These are phyloP conservation scores for Ispidina lecontei DNA, from an alignment of 2,797 vertebrate species.

Conservation along the genomic window DNA sequence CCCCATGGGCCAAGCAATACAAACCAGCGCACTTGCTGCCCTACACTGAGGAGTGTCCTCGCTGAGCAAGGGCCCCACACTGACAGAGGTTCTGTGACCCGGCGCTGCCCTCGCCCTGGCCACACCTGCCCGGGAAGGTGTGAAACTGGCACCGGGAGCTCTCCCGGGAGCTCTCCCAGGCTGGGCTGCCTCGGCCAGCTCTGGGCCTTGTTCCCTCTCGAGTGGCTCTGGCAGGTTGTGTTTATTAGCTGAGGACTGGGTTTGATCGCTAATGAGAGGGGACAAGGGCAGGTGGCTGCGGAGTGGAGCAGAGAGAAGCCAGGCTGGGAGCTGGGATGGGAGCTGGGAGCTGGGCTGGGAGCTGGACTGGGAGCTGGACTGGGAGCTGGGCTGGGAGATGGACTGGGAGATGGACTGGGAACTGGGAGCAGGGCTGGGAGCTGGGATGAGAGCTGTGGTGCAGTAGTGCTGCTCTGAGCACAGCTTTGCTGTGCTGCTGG, in stretches of 20 bases:
- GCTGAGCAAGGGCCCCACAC: not conserved
- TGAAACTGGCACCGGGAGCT: not conserved
- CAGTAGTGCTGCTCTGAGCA: not conserved
- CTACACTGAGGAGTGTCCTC: fast-evolving
- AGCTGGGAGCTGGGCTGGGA: not conserved
- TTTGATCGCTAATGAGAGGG: not conserved
- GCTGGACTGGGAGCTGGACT: too few relatives aligned
- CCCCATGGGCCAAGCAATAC: too few relatives aligned
- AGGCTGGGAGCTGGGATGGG: not conserved
- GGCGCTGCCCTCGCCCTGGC: fast-evolving
- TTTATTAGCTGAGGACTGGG: not conserved
- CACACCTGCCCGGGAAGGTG: not conserved
- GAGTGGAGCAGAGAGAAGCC: not conserved
- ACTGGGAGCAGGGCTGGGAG: not conserved
- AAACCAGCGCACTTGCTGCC: too few relatives aligned
- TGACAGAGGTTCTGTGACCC: not conserved
- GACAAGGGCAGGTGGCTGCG: fast-evolving
- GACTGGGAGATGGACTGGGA: fast-evolving
- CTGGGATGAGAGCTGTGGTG: fast-evolving
- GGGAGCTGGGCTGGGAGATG: not conserved
- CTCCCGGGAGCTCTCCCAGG: not conserved
- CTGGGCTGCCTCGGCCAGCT: not conserved
- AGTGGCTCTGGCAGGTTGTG: not conserved
- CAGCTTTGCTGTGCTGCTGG: not conserved
- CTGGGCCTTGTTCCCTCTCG: not conserved